A percentile compares a stretch with the other conserved stretches of the same genome.
These are phyloP conservation scores for Microtus ochrogaster DNA, from an alignment of 2,113 vertebrate genomes.

Conservation along the genomic window DNA sequence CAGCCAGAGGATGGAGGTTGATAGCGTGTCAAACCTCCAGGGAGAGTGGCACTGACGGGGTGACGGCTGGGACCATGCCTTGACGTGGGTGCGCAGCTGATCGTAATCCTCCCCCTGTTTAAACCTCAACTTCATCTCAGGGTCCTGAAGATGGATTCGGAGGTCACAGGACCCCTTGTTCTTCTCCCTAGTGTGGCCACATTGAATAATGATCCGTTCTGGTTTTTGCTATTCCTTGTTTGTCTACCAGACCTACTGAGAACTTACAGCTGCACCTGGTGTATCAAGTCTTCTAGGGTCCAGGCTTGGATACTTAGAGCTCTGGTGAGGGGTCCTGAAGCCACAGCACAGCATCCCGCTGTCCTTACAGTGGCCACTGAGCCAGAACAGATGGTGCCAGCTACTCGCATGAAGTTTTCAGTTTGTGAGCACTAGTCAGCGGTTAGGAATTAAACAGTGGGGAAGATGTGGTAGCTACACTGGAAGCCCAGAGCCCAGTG, in stretches of 20 bases:
- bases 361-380: background rate
- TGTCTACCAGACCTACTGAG: background rate
- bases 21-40: background rate
- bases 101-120: background rate
- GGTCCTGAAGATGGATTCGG: background rate
- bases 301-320: background rate
- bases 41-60: background rate
- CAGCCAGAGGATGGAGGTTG: background rate
- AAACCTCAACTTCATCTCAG: background rate
- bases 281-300: background rate
- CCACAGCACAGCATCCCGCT: fast-evolving
- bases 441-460: background rate
- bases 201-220: background rate
- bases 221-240: background rate
- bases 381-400: fast-evolving
- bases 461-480: background rate
- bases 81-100: background rate
- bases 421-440: background rate
- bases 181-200: too few species aligned
- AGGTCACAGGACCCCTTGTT: background rate
- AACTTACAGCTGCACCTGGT: background rate
- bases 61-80: background rate
- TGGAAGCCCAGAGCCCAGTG: background rate
- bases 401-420: background rate
- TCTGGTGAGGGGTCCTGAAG: background rate